phyloP scores from a whole-genome alignment of 2,888 invertebrate species.

The Strigamia crassipes region DNA sequence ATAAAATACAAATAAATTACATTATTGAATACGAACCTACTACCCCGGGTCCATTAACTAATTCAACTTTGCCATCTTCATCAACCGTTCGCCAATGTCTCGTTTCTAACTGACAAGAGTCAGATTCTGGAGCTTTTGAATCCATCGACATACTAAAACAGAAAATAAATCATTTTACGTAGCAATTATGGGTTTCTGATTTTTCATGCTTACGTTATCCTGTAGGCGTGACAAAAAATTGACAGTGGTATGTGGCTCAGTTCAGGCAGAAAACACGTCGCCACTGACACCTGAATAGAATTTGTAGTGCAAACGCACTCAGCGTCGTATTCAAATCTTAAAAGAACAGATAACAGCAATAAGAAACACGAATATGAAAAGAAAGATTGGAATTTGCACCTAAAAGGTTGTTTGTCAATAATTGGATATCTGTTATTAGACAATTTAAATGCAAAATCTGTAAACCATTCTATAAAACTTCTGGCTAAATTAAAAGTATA shows the following conservation, averaged over 20 bases:
- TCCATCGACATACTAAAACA: slow-evolving; percentile 55
- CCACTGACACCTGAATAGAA: slow-evolving; percentile 54
- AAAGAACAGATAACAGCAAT: background rate
- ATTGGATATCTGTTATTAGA: slow-evolving; percentile 50
- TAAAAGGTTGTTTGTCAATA: slow-evolving; percentile 50
- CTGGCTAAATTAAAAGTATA: slow-evolving; percentile 48
- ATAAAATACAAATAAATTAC: background rate
- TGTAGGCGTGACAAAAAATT: slow-evolving; percentile 54
- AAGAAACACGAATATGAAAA: background rate
- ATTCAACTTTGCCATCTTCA: slow-evolving; percentile 54
- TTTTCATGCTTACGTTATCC: slow-evolving; percentile 54
- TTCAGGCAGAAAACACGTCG: slow-evolving; percentile 55
- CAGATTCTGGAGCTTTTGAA: slow-evolving; percentile 52
- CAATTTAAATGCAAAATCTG: slow-evolving; percentile 50
- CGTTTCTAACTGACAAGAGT: slow-evolving; percentile 55
- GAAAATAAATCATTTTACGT: background rate
- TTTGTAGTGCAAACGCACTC: slow-evolving; percentile 53
- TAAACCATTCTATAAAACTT: slow-evolving; percentile 51
- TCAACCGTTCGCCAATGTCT: slow-evolving; percentile 56
- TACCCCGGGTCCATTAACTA: slow-evolving; percentile 56
- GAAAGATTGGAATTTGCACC: slow-evolving; percentile 46
- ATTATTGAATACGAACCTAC: slow-evolving; percentile 52
- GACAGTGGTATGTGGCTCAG: slow-evolving; percentile 53
- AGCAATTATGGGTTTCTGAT: background rate
- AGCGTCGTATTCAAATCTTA: slow-evolving; percentile 53